A percentile compares a stretch with the other conserved stretches of the same genome.
These are phyloP conservation scores for Amblyjoppa fuscipennis DNA, from an alignment of 2,888 invertebrate genomes.

Conservation along the genomic window DNA sequence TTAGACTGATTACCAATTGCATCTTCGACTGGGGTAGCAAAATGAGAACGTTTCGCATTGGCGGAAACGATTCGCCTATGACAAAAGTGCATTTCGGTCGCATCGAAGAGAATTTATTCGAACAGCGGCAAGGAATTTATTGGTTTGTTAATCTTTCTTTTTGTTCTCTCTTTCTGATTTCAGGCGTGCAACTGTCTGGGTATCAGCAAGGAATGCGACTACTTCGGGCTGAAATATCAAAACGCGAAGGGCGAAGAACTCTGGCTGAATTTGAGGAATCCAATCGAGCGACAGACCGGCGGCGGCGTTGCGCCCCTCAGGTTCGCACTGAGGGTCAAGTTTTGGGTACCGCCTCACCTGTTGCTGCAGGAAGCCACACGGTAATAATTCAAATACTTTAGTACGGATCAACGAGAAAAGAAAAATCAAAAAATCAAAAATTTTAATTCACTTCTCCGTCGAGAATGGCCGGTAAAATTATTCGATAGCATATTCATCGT, in stretches of 20 bases:
- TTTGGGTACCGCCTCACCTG: constrained; percentile 96
- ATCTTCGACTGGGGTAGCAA: not conserved
- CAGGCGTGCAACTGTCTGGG: constrained; percentile 94
- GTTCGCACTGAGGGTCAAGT: constrained; percentile 92
- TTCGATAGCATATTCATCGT: not conserved
- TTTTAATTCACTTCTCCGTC: too few species aligned
- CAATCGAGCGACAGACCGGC: constrained; percentile 91
- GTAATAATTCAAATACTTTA: constrained; percentile 80
- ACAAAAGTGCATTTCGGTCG: too few species aligned
- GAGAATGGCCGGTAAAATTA: not conserved
- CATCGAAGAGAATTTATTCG: not conserved
- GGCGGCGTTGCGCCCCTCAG: constrained; percentile 89
- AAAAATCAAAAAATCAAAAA: not conserved
- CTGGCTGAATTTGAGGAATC: constrained; percentile 95
- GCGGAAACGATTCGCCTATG: not conserved
- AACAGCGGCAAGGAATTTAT: not conserved
- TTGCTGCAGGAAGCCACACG: constrained; percentile 94
- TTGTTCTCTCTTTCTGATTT: constrained; percentile 29
- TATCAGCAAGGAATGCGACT: constrained; percentile 94
- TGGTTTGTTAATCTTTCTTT: constrained; percentile 2
- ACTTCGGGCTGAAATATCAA: constrained; percentile 93
- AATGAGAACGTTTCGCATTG: not conserved
- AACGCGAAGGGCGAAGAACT: constrained; percentile 90
- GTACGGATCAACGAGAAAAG: not conserved
- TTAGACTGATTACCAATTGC: not conserved